Evolutionary conservation across 2,113 vertebrate species (phyloP).

Genomic region (Pyrgilauda ruficollis): DNA sequence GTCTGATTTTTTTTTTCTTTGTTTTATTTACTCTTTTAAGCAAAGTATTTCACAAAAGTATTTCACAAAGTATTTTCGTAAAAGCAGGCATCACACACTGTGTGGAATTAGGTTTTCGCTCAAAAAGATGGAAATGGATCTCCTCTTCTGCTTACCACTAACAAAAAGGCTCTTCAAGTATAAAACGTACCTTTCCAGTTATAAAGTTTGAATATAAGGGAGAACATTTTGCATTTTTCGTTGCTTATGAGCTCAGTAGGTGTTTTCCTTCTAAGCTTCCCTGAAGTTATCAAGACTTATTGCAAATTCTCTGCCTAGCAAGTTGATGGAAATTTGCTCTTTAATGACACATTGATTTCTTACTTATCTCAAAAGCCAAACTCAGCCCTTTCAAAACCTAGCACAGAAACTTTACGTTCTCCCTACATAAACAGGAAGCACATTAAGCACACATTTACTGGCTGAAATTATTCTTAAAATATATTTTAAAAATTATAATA

Average conservation of each 20-base stretch:
- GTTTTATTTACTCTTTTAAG: not conserved
- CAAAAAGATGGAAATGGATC: not conserved
- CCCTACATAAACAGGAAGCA: not conserved
- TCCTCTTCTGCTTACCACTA: not conserved
- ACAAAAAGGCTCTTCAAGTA: not conserved
- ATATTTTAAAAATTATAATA: not conserved
- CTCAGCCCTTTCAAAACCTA: not conserved
- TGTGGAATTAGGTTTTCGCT: not conserved
- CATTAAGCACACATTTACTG: not conserved
- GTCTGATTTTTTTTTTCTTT: too few species aligned
- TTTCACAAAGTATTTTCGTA: not conserved
- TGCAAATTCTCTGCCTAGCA: not conserved
- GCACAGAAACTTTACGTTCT: not conserved
- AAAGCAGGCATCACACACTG: not conserved
- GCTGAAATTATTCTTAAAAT: not conserved
- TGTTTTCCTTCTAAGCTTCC: not conserved
- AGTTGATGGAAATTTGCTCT: not conserved
- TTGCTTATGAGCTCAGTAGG: not conserved
- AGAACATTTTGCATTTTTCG: not conserved
- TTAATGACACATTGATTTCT: not conserved
- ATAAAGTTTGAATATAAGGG: not conserved
- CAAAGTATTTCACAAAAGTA: constrained; percentile 11
- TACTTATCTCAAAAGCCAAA: not conserved
- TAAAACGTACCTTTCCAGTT: not conserved
- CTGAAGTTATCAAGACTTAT: not conserved